Base-by-base conservation (phyloP, 2,113 vertebrate genomes). In the Diadophis punctatus region DNA sequence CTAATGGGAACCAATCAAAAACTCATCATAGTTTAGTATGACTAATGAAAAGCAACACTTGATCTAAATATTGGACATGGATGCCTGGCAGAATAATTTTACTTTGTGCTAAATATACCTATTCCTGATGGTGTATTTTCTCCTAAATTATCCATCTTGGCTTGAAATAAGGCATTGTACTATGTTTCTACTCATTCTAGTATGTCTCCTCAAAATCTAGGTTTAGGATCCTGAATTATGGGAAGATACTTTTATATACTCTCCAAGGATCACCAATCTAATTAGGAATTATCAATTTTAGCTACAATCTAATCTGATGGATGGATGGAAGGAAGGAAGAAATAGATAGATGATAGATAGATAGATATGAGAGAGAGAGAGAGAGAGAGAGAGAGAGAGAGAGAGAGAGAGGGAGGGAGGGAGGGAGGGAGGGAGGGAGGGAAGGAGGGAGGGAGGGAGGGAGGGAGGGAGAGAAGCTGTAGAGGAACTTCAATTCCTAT, bases 71-170 rank as follows among this genome's bases (percentile, higher is more conserved):
- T 55, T 53, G 30, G 23, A 49, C 46, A 27, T 1, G 46, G 46
- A 27, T 53, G 87, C 20, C 8, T 52, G 87, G 48, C 84, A 22
- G 90, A 56, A 27, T 92, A 95, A 93, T 93, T 95, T 89, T 93
- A 90, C 51, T 96, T 94, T 92, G 34, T 87, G 74, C 56, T 95
- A 91, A 93, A 39, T 16, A 22, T 86, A 89, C 90, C 92, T 96
- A 91, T 49, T 60, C 49, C 9, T 0, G 3, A 92, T 94, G 90
- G 63, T 93, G 55, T 87, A 95, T 95, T 91, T 90, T 92, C n/a
- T 74, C 52, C 93, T 85, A 23, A 92, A 3, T 86, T 93, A 93
- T 92, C 12, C 43, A 68, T 88, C 88, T 90, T 91, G 93, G 93
- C 58, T 94, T 94, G 91, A 88, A 93, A 55, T 92, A 58, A 94